These are phyloP conservation scores for Lithobates sylvaticus DNA, from an alignment of 2,797 vertebrate species.

Conservation along the genomic window DNA sequence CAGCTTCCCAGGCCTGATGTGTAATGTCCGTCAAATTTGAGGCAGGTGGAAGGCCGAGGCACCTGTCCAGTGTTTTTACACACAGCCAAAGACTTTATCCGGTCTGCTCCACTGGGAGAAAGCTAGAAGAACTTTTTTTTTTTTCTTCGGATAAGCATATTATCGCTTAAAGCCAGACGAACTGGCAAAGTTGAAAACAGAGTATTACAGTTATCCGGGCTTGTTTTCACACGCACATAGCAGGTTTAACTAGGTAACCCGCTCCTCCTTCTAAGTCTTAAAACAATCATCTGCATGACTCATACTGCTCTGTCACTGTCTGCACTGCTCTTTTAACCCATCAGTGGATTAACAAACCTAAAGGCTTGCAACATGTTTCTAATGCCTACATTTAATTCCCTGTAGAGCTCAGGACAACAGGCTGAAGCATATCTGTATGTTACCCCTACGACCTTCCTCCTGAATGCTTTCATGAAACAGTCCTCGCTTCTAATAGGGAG, in stretches of 20 bases:
- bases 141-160: conserved; percentile 16
- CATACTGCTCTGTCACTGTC: conserved; percentile 32
- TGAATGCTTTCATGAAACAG: background rate
- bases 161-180: conserved; percentile 15
- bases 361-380: background rate
- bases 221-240: conserved; percentile 54
- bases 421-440: too few species aligned
- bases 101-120: conserved; percentile 22
- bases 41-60: conserved; percentile 47
- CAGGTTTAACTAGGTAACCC: conserved; percentile 46
- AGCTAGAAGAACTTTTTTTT: background rate
- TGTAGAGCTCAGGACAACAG: too few species aligned
- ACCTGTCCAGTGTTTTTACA: conserved; percentile 43
- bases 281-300: conserved; percentile 39
- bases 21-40: conserved; percentile 40
- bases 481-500: background rate
- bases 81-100: conserved; percentile 1
- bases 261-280: conserved; percentile 24
- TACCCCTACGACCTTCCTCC: too few species aligned
- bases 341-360: background rate
- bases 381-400: background rate
- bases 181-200: conserved; percentile 31
- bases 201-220: conserved; percentile 51
- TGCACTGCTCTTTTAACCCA: conserved; percentile 22
- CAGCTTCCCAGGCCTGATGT: conserved; percentile 32